phyloP scores from a whole-genome alignment of 2,888 invertebrate genomes.

The Thyatira batis region DNA sequence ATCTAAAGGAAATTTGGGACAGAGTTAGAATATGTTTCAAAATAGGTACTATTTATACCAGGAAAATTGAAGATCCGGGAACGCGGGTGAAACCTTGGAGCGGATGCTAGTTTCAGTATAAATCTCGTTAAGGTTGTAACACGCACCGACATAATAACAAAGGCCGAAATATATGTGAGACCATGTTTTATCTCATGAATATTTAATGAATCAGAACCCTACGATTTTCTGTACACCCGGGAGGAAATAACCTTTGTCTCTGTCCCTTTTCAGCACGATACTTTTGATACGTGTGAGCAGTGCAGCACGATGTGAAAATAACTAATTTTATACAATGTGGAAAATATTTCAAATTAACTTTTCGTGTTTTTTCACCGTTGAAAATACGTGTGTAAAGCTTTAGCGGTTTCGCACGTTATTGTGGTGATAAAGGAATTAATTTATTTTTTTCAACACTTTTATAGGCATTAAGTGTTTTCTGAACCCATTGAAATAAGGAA shows the following conservation, averaged over 20 bases:
- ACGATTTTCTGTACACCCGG: conserved; percentile 47
- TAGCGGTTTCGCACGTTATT: neutral
- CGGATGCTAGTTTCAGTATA: no score
- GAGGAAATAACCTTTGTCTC: conserved; percentile 29
- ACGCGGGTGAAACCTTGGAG: no score
- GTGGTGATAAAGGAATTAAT: no score
- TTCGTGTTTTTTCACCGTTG: neutral
- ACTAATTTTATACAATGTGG: conserved; percentile 2
- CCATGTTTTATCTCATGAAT: conserved; percentile 59
- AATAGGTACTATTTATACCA: no score
- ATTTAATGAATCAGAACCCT: conserved; percentile 49
- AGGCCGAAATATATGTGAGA: conserved; percentile 23
- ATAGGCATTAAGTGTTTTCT: no score
- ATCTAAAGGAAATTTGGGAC: no score
- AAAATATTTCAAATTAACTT: conserved; percentile 4
- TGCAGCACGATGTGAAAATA: neutral
- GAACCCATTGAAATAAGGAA: no score
- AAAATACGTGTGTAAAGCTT: neutral
- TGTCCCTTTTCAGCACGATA: conserved; percentile 20
- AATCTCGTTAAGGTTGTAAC: conserved; percentile 8
- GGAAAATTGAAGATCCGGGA: no score
- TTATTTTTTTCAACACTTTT: no score
- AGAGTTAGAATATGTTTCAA: no score
- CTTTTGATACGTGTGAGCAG: neutral
- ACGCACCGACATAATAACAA: conserved; percentile 5